phyloP scores from a whole-genome alignment of 2,888 invertebrate species.

The Phytoseiulus persimilis region DNA sequence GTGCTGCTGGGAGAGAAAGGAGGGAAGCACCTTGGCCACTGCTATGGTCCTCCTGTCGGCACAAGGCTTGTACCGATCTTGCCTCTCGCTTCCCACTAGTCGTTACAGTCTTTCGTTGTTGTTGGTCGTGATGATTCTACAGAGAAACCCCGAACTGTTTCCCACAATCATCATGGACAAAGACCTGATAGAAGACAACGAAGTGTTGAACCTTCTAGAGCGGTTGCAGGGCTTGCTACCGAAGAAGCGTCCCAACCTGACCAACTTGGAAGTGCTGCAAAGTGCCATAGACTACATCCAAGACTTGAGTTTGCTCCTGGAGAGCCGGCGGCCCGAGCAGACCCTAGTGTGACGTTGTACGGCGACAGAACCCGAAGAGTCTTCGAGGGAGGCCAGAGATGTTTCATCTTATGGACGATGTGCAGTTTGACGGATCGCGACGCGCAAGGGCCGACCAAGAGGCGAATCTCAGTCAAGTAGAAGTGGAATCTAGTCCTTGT shows the following conservation, averaged over 20 bases:
- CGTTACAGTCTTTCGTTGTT: neutral
- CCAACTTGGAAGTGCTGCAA: constrained; percentile 19
- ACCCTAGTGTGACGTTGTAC: neutral
- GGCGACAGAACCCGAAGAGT: neutral
- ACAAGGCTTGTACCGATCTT: neutral
- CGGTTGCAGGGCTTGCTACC: constrained; percentile 14
- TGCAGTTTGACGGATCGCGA: neutral
- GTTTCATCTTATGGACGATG: neutral
- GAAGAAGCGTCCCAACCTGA: constrained; percentile 23
- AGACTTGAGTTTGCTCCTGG: neutral
- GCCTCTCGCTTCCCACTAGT: neutral
- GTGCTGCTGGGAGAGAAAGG: neutral
- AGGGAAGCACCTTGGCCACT: neutral
- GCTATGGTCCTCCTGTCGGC: neutral
- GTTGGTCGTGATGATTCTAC: constrained; percentile 17
- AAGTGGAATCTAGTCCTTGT: neutral
- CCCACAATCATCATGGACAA: neutral
- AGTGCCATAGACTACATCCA: constrained; percentile 37
- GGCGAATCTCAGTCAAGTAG: neutral
- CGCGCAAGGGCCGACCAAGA: neutral
- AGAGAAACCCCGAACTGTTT: constrained; percentile 6
- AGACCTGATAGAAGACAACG: constrained; percentile 16
- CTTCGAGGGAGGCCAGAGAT: neutral
- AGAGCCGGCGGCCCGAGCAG: neutral
- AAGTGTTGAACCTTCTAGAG: constrained; percentile 13